These are phyloP conservation scores for Synergus umbraculus DNA, from an alignment of 2,888 invertebrate species.

Conservation along the genomic window DNA sequence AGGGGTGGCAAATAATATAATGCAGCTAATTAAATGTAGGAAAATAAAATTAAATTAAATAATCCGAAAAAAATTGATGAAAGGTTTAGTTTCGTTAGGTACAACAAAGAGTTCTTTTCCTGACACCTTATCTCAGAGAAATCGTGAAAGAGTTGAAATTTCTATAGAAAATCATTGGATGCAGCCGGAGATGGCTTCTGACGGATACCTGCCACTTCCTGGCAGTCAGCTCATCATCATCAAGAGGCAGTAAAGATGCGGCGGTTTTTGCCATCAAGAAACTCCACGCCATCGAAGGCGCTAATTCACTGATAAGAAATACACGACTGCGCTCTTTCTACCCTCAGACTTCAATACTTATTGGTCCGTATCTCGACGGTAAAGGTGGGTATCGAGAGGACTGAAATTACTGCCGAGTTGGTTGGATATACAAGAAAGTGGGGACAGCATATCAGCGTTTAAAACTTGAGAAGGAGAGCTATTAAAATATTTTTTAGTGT, in stretches of 20 bases:
- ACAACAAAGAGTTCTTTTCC: neutral
- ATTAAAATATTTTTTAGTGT: neutral
- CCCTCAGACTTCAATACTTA: slow-evolving; percentile 64
- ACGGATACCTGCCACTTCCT: slow-evolving; percentile 69
- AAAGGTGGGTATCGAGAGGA: slow-evolving; percentile 59
- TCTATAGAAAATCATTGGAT: slow-evolving; percentile 59
- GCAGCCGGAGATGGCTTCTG: slow-evolving; percentile 59
- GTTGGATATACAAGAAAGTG: slow-evolving; percentile 41
- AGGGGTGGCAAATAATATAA: too few relatives aligned
- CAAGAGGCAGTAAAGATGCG: slow-evolving; percentile 57
- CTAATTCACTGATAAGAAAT: slow-evolving; percentile 75
- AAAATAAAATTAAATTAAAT: too few relatives aligned
- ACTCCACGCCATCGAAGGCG: slow-evolving; percentile 59
- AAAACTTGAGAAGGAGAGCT: neutral
- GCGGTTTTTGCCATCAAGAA: slow-evolving; percentile 59
- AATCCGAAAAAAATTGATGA: too few relatives aligned
- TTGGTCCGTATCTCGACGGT: slow-evolving; percentile 69
- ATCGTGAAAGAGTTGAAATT: slow-evolving; percentile 47
- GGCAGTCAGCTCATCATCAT: slow-evolving; percentile 71
- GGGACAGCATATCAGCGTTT: neutral
- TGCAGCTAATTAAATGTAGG: too few relatives aligned
- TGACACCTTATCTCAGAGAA: slow-evolving; percentile 31
- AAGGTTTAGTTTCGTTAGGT: neutral
- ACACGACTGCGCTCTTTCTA: slow-evolving; percentile 60
- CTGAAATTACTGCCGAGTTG: slow-evolving; percentile 50